Conservation (phyloP, 2,797 vertebrate genomes). For the Periparus ater region DNA sequence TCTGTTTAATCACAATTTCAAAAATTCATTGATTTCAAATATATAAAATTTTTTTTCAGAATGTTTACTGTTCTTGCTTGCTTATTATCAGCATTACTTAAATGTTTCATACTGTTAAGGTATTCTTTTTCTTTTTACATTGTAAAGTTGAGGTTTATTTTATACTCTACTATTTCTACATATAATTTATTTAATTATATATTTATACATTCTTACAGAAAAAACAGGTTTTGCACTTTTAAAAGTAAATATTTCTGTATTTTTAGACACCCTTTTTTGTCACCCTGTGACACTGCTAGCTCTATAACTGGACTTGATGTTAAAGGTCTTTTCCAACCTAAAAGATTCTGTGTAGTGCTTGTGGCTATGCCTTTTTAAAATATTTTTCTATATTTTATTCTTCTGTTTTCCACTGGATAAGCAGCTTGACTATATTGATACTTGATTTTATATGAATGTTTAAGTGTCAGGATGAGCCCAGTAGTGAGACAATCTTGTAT, state of each 20-base stretch:
- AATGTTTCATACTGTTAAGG: neutral
- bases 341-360: neutral
- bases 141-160: neutral
- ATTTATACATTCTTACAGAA: neutral
- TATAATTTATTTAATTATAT: neutral
- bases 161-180: neutral
- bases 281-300: rapidly evolving
- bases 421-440: neutral
- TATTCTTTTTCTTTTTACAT: neutral
- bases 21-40: neutral
- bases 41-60: neutral
- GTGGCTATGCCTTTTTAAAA: neutral
- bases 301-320: neutral
- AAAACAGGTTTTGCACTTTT: neutral
- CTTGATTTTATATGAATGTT: neutral
- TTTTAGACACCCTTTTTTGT: neutral
- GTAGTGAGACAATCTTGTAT: neutral
- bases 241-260: neutral
- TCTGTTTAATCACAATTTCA: neutral
- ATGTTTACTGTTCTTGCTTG: neutral
- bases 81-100: neutral
- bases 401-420: neutral
- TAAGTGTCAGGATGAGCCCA: neutral
- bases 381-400: neutral
- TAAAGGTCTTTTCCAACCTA: neutral